Evolutionary conservation across 2,113 vertebrate species (phyloP).

Genomic region (Nothocercus nigrocapillus): DNA sequence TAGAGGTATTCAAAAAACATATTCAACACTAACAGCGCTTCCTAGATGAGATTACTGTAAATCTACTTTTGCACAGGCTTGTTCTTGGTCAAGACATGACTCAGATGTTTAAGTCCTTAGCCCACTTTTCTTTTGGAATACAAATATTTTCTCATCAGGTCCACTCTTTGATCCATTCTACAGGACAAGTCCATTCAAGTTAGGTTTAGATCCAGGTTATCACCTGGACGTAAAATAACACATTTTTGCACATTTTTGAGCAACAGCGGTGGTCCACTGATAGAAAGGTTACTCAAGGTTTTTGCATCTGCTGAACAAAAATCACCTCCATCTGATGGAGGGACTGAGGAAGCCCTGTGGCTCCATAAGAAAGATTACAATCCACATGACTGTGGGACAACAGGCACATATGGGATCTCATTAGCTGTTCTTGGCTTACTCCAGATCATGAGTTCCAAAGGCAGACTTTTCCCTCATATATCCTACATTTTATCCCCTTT

Average conservation of each 20-base stretch:
- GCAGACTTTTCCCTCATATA: background rate
- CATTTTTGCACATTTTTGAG: background rate
- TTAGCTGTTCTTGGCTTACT: conserved; percentile 18
- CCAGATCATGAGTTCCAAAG: conserved; percentile 19
- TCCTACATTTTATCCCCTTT: conserved; percentile 37
- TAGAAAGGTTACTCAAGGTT: too few species aligned
- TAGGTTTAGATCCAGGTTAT: background rate
- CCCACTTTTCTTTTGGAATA: background rate
- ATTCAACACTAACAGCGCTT: background rate
- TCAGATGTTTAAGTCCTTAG: background rate
- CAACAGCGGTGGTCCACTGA: background rate
- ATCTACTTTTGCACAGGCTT: background rate
- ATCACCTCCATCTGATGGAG: background rate
- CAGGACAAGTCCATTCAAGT: background rate
- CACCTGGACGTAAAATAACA: background rate
- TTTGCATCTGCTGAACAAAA: background rate
- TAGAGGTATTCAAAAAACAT: background rate
- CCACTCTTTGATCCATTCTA: background rate
- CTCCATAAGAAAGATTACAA: background rate
- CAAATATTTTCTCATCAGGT: background rate
- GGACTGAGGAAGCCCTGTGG: background rate
- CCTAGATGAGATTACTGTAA: background rate
- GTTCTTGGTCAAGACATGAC: background rate
- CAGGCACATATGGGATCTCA: background rate
- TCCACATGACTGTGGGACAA: conserved; percentile 4